phyloP scores from a whole-genome alignment of 2,797 vertebrate species.

The Hydrocynus forskahlii region DNA sequence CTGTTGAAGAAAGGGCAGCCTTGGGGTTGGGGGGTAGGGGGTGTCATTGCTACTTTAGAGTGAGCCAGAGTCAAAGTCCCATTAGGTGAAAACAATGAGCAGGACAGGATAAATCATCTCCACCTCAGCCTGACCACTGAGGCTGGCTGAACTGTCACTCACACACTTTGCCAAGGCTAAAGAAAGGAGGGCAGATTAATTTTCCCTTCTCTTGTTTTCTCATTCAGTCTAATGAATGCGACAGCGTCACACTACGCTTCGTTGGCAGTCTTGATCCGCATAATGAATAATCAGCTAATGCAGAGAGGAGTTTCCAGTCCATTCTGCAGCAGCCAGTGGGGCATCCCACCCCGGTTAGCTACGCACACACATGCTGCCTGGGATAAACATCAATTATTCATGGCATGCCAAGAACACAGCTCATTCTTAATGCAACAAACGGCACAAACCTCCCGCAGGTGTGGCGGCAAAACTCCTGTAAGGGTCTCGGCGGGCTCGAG shows the following conservation, averaged over 20 bases:
- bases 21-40: not conserved
- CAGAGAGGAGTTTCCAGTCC: conserved; percentile 24
- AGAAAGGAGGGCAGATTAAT: conserved; percentile 21
- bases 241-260: conserved; percentile 22
- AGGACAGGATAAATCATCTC: conserved; percentile 1
- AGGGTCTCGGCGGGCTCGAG: not conserved
- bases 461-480: not conserved
- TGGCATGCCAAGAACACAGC: conserved; percentile 8
- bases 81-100: conserved; percentile 8
- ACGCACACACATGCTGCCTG: conserved; percentile 6
- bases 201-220: conserved; percentile 38
- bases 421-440: conserved; percentile 31
- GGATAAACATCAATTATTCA: conserved; percentile 41
- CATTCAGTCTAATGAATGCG: conserved; percentile 45
- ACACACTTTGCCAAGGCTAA: not conserved
- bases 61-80: not conserved
- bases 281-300: conserved; percentile 58
- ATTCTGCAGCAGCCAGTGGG: conserved; percentile 27
- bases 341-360: conserved; percentile 18
- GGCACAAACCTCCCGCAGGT: not conserved
- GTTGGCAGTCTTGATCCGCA: conserved; percentile 47
- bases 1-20: conserved; percentile 1
- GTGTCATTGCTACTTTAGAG: not conserved
- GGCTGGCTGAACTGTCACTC: not conserved
- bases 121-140: not conserved